Base-by-base conservation (phyloP, 2,797 vertebrate genomes). In the Oryzias dopingdopingensis region DNA sequence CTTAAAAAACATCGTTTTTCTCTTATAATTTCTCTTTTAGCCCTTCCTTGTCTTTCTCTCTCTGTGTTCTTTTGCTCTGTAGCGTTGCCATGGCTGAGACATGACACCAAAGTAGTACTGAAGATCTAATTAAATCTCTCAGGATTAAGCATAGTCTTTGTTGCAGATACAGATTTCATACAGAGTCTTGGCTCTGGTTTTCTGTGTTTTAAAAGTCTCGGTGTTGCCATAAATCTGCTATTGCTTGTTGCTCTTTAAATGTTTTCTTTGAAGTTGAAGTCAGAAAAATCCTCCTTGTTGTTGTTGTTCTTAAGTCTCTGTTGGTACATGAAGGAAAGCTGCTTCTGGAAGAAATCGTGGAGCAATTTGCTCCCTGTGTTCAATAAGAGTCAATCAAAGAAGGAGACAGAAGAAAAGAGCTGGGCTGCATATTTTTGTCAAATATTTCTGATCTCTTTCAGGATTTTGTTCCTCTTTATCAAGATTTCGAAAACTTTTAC, bases 401-500 rank as follows among this genome's bases (percentile, higher is more conserved):
- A 51, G 49, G 55, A 18, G 50, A 29, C 47, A 59, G 44, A 13
- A 3, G 16, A 44, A 63, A 17, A 7, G 16, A 16, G 41, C 29
- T 10, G 0, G 6, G 24, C 24, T 26, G 14, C 8, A 57, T 32
- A 15, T 42, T 49, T 18, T 50, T 37, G 32, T 12, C 10, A 37
- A 12, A 48, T 54, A 4, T 51, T 37, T 72, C 10, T 65, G 15
- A 51, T 23, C 57, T 5, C 14, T 62, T 22, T 62, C 71, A 98
- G 96, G 90, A 95, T 72, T 98, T 98, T 79, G 92, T 97, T 66
- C 95, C 96, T 0, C 91, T 98, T 62, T 98, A 98, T 85, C 95
- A 96, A 93, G 96, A 98, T 76, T 98, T 98, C 89, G 96, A 98
- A 86, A 95, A 96, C 89, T 98, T 98, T 85, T 98, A 92, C 80